These are phyloP conservation scores for Chaenogobius annularis DNA, from an alignment of 2,113 vertebrate genomes.

Conservation along the genomic window DNA sequence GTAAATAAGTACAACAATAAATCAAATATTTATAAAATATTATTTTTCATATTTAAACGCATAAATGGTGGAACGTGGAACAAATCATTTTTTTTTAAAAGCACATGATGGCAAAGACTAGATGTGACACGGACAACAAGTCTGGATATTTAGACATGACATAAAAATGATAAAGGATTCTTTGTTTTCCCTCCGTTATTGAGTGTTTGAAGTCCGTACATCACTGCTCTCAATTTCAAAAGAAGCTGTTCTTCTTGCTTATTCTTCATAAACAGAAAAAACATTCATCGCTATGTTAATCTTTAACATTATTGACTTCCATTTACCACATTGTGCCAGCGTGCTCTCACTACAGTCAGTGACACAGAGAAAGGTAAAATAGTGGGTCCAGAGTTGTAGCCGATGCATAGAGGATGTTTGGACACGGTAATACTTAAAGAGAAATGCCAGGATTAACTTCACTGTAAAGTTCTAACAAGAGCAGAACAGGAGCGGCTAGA, in stretches of 20 bases:
- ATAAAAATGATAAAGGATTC: background rate
- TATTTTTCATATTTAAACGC: background rate
- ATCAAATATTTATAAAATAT: too few relatives aligned
- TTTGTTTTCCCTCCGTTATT: too few relatives aligned
- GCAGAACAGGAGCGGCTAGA: slow-evolving; percentile 36
- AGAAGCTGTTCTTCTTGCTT: background rate
- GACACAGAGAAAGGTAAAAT: slow-evolving; percentile 36
- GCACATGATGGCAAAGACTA: background rate
- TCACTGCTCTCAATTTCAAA: background rate
- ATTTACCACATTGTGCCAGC: background rate
- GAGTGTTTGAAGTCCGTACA: background rate
- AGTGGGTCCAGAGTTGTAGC: slow-evolving; percentile 22
- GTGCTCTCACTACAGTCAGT: slow-evolving; percentile 11
- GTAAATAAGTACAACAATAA: too few relatives aligned
- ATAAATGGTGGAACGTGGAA: too few relatives aligned
- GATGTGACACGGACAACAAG: background rate
- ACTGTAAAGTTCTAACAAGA: slow-evolving; percentile 25
- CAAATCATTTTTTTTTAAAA: too few relatives aligned
- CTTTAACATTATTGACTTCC: background rate
- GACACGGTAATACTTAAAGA: slow-evolving; percentile 51
- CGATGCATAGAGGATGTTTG: slow-evolving; percentile 27
- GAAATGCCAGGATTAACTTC: slow-evolving; percentile 43
- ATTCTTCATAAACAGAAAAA: background rate
- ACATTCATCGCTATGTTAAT: background rate
- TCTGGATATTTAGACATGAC: background rate